A percentile compares a stretch with the other conserved stretches of the same genome.
Evolutionary conservation across 2,797 vertebrate genomes (phyloP).

Genomic region (Sebastes nivosus): DNA sequence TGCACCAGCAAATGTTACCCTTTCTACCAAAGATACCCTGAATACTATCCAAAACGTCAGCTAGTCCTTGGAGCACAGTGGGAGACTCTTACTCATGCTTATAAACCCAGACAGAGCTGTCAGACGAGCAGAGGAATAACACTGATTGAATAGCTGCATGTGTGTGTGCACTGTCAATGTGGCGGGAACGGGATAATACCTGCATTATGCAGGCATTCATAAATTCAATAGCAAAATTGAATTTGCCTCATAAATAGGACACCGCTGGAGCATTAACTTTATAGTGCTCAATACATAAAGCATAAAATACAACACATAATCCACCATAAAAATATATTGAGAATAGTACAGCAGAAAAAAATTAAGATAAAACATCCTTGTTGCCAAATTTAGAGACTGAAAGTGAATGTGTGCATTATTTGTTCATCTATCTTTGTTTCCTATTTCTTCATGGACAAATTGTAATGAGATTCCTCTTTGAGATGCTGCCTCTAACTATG

Average conservation of each 20-base stretch:
- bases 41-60: constrained; percentile 41
- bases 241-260: constrained; percentile 13
- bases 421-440: constrained; percentile 17
- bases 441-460: constrained; percentile 7
- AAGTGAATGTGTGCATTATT: constrained; percentile 3
- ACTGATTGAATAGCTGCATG: constrained; percentile 44
- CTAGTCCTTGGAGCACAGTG: constrained; percentile 39
- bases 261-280: background rate
- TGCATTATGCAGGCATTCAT: constrained; percentile 6
- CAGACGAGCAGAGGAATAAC: constrained; percentile 44
- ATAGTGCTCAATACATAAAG: background rate
- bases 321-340: background rate
- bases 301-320: background rate
- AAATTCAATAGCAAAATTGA: constrained; percentile 16
- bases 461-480: constrained; percentile 34
- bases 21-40: constrained; percentile 31
- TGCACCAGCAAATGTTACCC: constrained; percentile 21
- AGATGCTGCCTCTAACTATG: constrained; percentile 40
- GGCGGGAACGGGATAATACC: constrained; percentile 22
- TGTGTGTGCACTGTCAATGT: constrained; percentile 19
- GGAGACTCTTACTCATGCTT: constrained; percentile 44
- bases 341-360: background rate
- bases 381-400: constrained; percentile 3
- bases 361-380: constrained; percentile 16
- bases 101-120: constrained; percentile 51